phyloP scores from a whole-genome alignment of 2,113 vertebrate genomes.

The Sinocyclocheilus anshuiensis region DNA sequence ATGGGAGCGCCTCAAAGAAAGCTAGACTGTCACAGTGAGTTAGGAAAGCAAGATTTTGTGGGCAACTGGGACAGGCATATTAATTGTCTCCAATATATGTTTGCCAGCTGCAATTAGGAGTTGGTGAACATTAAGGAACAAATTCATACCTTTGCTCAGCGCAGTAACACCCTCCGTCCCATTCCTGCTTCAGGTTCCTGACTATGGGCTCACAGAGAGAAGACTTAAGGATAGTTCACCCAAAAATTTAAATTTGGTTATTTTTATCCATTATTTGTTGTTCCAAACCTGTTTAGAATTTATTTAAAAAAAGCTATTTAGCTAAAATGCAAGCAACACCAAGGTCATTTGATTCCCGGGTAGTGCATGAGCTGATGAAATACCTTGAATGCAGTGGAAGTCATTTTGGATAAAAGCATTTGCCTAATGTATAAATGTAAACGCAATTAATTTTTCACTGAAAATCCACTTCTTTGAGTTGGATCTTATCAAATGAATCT shows the following conservation, averaged over 20 bases:
- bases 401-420: not conserved
- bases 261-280: not conserved
- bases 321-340: not conserved
- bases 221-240: not conserved
- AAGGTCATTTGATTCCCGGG: too few relatives aligned
- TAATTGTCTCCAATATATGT: constrained; percentile 47
- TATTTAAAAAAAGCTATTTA: not conserved
- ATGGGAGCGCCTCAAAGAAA: constrained; percentile 47
- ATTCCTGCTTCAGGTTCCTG: not conserved
- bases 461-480: not conserved
- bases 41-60: constrained; percentile 61
- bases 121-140: constrained; percentile 30
- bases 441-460: not conserved
- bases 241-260: not conserved
- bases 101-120: constrained; percentile 48
- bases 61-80: constrained; percentile 35
- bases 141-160: not conserved
- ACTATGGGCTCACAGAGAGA: not conserved
- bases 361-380: too few relatives aligned
- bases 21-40: constrained; percentile 59
- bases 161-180: not conserved
- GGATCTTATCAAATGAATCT: not conserved
- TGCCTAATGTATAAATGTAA: not conserved
- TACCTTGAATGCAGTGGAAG: too few relatives aligned
- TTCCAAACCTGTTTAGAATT: not conserved